Evolutionary conservation across 2,113 vertebrate species (phyloP).

Genomic region (Paramisgurnus dabryanus): DNA sequence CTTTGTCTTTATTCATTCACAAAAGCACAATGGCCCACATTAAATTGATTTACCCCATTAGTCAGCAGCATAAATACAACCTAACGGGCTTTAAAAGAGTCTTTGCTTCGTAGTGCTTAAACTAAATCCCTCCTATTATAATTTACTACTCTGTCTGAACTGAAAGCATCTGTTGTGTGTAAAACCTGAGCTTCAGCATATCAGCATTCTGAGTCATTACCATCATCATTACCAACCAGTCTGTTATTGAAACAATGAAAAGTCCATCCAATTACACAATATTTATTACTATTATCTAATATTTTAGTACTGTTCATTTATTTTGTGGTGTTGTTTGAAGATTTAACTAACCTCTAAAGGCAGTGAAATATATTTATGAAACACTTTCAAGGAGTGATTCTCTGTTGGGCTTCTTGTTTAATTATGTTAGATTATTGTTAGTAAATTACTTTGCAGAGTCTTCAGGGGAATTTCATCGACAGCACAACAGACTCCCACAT

Average conservation of each 20-base stretch:
- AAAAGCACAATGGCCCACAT: slow-evolving; percentile 30
- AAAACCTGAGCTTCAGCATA: too few relatives aligned
- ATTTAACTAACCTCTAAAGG: neutral
- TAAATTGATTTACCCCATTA: slow-evolving; percentile 32
- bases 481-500: slow-evolving; percentile 7
- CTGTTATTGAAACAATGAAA: too few relatives aligned
- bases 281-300: too few relatives aligned
- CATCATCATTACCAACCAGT: too few relatives aligned
- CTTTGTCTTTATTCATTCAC: slow-evolving; percentile 27
- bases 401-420: neutral
- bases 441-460: slow-evolving; percentile 16
- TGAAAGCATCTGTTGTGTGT: too few relatives aligned
- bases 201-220: too few relatives aligned
- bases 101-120: neutral
- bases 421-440: neutral
- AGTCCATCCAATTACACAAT: too few relatives aligned
- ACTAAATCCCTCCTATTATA: too few relatives aligned
- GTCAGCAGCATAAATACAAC: slow-evolving; percentile 10
- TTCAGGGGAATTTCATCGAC: neutral
- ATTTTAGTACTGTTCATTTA: neutral
- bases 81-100: neutral
- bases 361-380: neutral
- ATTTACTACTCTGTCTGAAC: too few relatives aligned
- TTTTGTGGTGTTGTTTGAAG: neutral
- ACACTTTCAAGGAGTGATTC: neutral